Percentiles rank a stretch among this genome's conserved stretches.
Evolutionary conservation across 2,113 vertebrate species (phyloP).

Genomic region (Azemiops feae): DNA sequence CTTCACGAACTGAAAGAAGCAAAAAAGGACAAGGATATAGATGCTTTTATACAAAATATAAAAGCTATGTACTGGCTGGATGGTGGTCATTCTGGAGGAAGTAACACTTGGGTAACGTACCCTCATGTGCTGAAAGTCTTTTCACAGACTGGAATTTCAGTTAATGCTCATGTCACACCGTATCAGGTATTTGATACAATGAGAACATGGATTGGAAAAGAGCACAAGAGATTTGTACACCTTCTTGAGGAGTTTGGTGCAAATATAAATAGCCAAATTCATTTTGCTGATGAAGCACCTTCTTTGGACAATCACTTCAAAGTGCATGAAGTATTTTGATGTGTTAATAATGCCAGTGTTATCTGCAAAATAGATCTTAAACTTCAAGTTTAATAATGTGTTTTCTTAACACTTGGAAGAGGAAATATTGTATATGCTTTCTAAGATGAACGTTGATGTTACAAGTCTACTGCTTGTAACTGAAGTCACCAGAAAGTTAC

Average conservation of each 20-base stretch:
- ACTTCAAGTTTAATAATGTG: constrained; percentile 21
- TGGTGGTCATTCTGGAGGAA: constrained; percentile 93
- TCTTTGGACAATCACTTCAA: constrained; percentile 95
- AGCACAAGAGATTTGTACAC: constrained; percentile 85
- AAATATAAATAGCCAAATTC: constrained; percentile 78
- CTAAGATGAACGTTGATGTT: constrained; percentile 17
- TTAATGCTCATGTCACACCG: constrained; percentile 91
- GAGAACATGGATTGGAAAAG: constrained; percentile 94
- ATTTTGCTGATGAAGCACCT: constrained; percentile 85
- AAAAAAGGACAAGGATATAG: constrained; percentile 76
- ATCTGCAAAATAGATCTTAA: constrained; percentile 48
- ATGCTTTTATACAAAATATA: constrained; percentile 77
- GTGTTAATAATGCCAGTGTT: constrained; percentile 33
- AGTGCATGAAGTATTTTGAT: constrained; percentile 85
- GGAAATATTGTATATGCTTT: constrained; percentile 39
- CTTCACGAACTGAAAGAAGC: constrained; percentile 86
- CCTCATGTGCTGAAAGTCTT: constrained; percentile 81
- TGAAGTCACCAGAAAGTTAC: constrained; percentile 31
- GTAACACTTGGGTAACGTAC: constrained; percentile 92
- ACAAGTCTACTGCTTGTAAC: background rate
- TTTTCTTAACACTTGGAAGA: constrained; percentile 40
- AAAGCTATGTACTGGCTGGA: constrained; percentile 94
- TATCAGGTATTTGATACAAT: constrained; percentile 93
- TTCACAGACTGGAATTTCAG: constrained; percentile 77
- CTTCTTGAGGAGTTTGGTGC: constrained; percentile 84